Conservation (phyloP, 1,140 invertebrate species). For the Trichomalopsis sarcophagae region DNA sequence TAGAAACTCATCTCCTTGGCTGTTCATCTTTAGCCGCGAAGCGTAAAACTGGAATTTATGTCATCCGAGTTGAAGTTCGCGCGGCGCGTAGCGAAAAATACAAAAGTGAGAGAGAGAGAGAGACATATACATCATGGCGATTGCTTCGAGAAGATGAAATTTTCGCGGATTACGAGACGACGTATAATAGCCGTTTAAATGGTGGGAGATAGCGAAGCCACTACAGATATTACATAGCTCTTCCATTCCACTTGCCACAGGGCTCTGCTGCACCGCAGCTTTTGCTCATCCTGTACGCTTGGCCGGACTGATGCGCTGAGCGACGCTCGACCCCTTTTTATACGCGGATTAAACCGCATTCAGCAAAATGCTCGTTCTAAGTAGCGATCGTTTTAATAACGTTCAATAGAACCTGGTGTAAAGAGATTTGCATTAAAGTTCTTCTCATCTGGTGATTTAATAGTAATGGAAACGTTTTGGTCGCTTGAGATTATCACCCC, state of each 20-base stretch:
- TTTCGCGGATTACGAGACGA: slow-evolving; percentile 43
- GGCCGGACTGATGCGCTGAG: slow-evolving; percentile 18
- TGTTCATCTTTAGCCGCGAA: background rate
- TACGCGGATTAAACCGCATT: slow-evolving; percentile 15
- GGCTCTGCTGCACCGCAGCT: background rate
- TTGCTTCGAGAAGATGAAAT: slow-evolving; percentile 51
- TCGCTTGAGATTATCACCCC: background rate
- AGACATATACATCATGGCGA: background rate
- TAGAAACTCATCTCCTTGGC: background rate
- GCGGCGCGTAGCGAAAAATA: background rate
- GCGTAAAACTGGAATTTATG: background rate
- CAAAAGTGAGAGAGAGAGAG: background rate
- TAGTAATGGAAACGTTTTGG: background rate
- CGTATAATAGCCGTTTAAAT: slow-evolving; percentile 56
- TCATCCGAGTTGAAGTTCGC: background rate
- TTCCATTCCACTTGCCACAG: slow-evolving; percentile 21
- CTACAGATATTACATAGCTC: slow-evolving; percentile 52
- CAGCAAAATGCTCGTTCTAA: slow-evolving; percentile 37
- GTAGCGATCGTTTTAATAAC: slow-evolving; percentile 55
- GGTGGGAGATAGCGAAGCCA: background rate
- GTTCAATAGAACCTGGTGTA: slow-evolving; percentile 31
- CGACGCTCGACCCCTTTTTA: background rate
- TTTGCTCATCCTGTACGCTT: slow-evolving; percentile 23
- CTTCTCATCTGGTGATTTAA: background rate
- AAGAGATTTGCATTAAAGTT: background rate